These are phyloP conservation scores for Nothocercus julius DNA, from an alignment of 2,113 vertebrate species.

Conservation along the genomic window DNA sequence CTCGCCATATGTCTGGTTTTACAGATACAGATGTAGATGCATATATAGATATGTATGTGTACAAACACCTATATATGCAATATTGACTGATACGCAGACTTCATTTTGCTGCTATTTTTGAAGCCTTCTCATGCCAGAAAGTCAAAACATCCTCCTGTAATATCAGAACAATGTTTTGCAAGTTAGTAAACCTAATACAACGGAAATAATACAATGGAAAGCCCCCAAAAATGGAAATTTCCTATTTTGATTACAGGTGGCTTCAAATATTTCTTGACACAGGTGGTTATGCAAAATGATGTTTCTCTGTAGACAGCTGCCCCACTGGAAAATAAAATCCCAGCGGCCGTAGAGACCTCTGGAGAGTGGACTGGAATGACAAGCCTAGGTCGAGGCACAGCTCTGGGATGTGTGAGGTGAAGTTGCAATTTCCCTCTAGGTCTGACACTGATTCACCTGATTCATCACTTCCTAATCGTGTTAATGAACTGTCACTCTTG, in stretches of 20 bases:
- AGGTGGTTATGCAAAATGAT: rapidly evolving
- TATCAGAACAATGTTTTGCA: neutral
- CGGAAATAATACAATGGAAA: neutral
- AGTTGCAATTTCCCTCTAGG: neutral
- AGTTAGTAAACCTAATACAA: neutral
- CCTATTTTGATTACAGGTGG: neutral
- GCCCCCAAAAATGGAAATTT: neutral
- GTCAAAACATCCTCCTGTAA: neutral
- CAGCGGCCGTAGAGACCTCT: neutral
- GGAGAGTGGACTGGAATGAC: neutral
- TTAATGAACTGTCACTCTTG: neutral
- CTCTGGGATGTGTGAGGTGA: rapidly evolving
- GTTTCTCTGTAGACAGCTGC: neutral
- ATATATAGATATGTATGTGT: neutral
- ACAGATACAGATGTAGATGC: neutral
- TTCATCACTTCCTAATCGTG: neutral
- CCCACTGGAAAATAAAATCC: neutral
- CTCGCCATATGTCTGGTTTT: neutral
- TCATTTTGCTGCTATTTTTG: neutral
- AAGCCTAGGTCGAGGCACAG: rapidly evolving
- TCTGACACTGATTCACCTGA: neutral
- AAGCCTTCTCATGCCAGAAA: neutral
- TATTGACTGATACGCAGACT: neutral
- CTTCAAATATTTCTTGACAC: neutral
- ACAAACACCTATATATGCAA: rapidly evolving